Evolutionary conservation across 92 coral and sea anemone genomes (phyloP).

Genomic region (Porites cylindrica): DNA sequence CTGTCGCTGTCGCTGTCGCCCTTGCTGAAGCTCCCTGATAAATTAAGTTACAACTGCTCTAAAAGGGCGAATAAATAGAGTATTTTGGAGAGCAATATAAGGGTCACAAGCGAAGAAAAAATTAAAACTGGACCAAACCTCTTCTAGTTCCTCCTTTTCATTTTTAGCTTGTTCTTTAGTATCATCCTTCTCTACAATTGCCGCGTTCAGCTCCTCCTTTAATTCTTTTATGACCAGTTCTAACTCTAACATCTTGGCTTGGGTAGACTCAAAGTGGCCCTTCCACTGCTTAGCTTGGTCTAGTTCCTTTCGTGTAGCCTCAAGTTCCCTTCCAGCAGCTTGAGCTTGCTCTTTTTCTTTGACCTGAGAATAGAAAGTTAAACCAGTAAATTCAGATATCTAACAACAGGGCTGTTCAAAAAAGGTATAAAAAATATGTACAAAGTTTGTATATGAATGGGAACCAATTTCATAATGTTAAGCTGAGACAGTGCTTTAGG

Average conservation of each 20-base stretch:
- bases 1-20: no score
- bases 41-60: no score
- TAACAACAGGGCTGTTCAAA: no score
- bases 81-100: no score
- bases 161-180: slow-evolving; percentile 56
- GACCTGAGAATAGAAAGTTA: slow-evolving; percentile 37
- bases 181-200: slow-evolving; percentile 73
- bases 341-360: slow-evolving; percentile 75
- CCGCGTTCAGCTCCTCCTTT: slow-evolving; percentile 67
- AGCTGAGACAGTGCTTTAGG: no score
- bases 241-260: slow-evolving; percentile 73
- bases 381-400: not conserved
- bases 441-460: no score
- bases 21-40: no score
- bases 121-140: slow-evolving; percentile 53
- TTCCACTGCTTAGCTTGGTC: slow-evolving; percentile 95
- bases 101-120: not conserved
- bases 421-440: no score
- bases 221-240: slow-evolving; percentile 86
- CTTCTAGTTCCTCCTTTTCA: slow-evolving; percentile 71
- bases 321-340: slow-evolving; percentile 72
- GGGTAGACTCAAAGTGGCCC: slow-evolving; percentile 83
- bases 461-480: no score
- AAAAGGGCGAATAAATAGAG: no score
- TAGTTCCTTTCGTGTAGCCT: slow-evolving; percentile 80